These are phyloP conservation scores for Oligia strigilis DNA, from an alignment of 2,888 invertebrate species.

Conservation along the genomic window DNA sequence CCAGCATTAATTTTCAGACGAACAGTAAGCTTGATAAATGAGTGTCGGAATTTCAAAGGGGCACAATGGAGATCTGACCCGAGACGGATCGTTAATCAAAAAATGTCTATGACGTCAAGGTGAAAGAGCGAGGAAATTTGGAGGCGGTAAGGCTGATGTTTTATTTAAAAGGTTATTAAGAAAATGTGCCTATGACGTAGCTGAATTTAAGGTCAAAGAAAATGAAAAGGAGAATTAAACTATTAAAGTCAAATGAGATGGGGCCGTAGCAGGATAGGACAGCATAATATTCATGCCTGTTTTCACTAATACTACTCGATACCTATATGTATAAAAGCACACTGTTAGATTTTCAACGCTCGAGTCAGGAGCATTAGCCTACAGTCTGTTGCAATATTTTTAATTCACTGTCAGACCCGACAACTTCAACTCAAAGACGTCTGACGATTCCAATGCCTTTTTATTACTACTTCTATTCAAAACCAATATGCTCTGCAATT, in stretches of 20 bases:
- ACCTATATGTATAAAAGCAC: neutral
- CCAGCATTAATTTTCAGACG: slow-evolving; percentile 85
- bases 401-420: neutral
- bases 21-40: slow-evolving; percentile 90
- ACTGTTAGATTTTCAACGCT: neutral
- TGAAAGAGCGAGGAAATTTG: slow-evolving; percentile 73
- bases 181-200: slow-evolving; percentile 17
- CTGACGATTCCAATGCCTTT: too few species aligned
- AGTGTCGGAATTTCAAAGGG: slow-evolving; percentile 87
- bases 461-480: neutral
- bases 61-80: slow-evolving; percentile 87
- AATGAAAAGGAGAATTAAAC: neutral
- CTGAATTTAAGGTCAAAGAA: slow-evolving; percentile 12
- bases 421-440: neutral
- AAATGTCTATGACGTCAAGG: slow-evolving; percentile 84
- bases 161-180: slow-evolving; percentile 42
- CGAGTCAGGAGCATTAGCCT: too few species aligned
- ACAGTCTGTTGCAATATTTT: neutral
- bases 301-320: neutral
- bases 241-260: neutral
- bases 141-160: slow-evolving; percentile 52
- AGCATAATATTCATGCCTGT: neutral
- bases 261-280: too few species aligned
- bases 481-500: neutral
- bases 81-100: slow-evolving; percentile 86